Percentiles rank a stretch among this genome's conserved stretches.
phyloP scores from a whole-genome alignment of 2,113 vertebrate genomes.

The Sinocyclocheilus grahami region DNA sequence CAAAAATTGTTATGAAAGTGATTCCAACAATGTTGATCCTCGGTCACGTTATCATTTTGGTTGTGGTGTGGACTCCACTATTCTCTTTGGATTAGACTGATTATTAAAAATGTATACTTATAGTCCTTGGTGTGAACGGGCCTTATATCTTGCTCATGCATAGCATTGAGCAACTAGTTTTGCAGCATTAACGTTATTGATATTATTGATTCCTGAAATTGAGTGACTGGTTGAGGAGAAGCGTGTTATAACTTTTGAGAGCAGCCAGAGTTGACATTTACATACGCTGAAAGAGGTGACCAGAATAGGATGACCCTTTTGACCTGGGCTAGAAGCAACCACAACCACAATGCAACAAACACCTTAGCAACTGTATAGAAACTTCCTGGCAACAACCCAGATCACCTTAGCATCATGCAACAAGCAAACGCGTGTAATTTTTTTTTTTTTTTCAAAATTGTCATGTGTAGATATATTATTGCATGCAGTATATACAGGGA shows the following conservation, averaged over 20 bases:
- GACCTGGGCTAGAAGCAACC: neutral
- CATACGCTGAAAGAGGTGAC: neutral
- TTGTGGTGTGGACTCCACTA: neutral
- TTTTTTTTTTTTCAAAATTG: too few species aligned
- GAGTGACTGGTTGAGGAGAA: neutral
- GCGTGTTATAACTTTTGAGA: neutral
- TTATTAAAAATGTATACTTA: neutral
- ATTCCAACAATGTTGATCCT: neutral
- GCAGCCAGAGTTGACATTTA: neutral
- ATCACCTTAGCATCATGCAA: neutral
- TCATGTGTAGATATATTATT: neutral
- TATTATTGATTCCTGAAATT: neutral
- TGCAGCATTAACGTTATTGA: neutral
- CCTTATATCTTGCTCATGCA: neutral
- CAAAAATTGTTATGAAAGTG: neutral
- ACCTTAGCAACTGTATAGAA: neutral
- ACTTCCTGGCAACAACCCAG: neutral
- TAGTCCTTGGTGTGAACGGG: neutral
- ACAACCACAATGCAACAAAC: neutral
- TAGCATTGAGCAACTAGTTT: neutral
- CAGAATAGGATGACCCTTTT: neutral
- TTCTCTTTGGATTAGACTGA: neutral
- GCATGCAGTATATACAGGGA: neutral
- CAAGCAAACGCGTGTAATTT: neutral
- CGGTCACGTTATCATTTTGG: neutral